Evolutionary conservation across 2,797 vertebrate species (phyloP).

Genomic region (Poliocrania exsul): DNA sequence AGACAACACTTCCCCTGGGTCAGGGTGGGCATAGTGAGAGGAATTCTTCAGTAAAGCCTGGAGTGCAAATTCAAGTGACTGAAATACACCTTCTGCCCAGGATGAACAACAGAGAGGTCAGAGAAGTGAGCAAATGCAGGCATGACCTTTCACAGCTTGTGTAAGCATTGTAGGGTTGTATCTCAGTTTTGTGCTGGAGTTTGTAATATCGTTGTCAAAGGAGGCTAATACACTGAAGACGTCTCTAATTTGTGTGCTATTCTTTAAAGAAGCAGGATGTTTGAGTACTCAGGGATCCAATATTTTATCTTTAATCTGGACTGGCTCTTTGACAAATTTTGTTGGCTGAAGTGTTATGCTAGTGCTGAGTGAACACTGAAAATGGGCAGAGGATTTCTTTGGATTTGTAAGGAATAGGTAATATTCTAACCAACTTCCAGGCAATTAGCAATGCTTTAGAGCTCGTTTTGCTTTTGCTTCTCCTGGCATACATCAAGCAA

Average conservation of each 20-base stretch:
- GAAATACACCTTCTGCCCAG: background rate
- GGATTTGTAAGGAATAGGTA: background rate
- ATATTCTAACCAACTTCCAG: background rate
- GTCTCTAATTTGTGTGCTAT: background rate
- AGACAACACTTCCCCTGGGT: background rate
- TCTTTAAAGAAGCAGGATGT: constrained; percentile 3
- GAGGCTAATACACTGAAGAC: background rate
- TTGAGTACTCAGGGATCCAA: background rate
- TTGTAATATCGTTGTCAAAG: background rate
- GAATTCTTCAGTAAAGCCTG: background rate
- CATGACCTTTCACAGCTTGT: background rate
- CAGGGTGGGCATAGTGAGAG: background rate
- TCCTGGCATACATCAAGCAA: background rate
- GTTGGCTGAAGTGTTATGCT: background rate
- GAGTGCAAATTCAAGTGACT: background rate
- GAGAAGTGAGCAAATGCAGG: background rate
- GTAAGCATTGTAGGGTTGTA: background rate
- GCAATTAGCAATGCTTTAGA: background rate
- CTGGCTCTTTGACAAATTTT: background rate
- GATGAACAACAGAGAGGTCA: background rate
- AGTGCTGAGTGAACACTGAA: background rate
- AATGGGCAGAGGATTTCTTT: background rate
- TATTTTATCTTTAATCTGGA: background rate
- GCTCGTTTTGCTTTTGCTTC: background rate
- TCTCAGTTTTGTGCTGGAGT: background rate